Percentiles rank a stretch among this genome's conserved stretches.
phyloP scores from a whole-genome alignment of 2,797 vertebrate species.

The Chanos chanos region DNA sequence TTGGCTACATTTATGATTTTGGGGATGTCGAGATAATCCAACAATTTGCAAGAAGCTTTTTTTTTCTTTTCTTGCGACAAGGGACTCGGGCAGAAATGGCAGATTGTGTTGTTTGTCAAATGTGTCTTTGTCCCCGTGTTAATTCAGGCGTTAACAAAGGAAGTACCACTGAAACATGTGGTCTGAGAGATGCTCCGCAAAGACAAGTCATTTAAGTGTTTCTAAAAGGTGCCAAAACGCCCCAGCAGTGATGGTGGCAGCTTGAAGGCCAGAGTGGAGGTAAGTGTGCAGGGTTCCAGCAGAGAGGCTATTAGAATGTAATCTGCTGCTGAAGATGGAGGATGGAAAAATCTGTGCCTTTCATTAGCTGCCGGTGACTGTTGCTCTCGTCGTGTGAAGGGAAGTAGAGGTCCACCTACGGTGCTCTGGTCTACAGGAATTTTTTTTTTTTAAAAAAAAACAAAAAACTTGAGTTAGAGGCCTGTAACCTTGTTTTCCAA shows the following conservation, averaged over 20 bases:
- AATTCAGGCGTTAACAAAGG: conserved; percentile 15
- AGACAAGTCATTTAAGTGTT: conserved; percentile 3
- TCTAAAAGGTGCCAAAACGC: conserved; percentile 8
- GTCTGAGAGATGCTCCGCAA: neutral
- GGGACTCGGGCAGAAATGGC: conserved; percentile 4
- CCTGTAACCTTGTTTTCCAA: conserved; percentile 16
- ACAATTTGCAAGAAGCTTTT: conserved; percentile 26
- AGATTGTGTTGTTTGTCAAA: conserved; percentile 7
- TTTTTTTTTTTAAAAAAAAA: no score
- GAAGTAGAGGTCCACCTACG: conserved; percentile 11
- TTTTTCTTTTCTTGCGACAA: no score
- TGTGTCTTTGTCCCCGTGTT: conserved; percentile 4
- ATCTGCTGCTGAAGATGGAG: conserved; percentile 35
- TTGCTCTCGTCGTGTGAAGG: conserved; percentile 35
- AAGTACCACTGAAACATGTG: neutral
- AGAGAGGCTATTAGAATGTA: conserved; percentile 37
- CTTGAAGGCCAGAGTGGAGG: conserved; percentile 14
- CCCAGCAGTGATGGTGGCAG: neutral
- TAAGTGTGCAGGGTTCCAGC: neutral
- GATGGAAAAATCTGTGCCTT: conserved; percentile 41
- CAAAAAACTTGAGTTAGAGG: conserved; percentile 18
- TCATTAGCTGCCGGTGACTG: conserved; percentile 32
- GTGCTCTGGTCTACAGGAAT: conserved; percentile 3
- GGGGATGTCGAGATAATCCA: conserved; percentile 16
- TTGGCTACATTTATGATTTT: neutral